Evolutionary conservation across 2,113 vertebrate species (phyloP), one percentile per base, ranked within the genome.

Genomic region (Lipophrys pholis): DNA sequence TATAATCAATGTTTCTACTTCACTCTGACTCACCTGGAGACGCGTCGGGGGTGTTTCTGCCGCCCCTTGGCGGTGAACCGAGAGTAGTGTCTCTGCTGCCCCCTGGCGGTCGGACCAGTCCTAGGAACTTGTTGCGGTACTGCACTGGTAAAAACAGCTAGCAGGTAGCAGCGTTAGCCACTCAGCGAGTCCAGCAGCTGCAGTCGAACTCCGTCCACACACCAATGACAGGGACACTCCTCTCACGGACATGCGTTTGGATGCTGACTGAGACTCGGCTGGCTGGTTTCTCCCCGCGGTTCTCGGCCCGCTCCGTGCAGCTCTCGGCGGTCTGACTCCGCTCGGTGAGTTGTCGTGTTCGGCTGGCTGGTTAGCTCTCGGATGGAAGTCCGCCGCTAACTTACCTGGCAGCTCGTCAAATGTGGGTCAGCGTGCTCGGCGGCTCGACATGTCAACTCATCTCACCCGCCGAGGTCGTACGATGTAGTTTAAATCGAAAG

Each of bases 91-190:
- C 21, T 30, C 41, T 42, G 10, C 41, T 5, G 84, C 66, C 79
- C 73, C 10, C 81, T 66, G 3, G 41, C 35, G 89, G 60, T 3
- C 16, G 2, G 1, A 2, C 3, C 15, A 21, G 48, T 63, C 2
- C 43, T 14, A 6, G 67, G 82, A 76, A 90, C 85, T 89, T 90
- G 89, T 90, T 91, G 89, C 85, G 15, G 35, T 64, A 7, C 54
- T 72, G 70, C 65, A 50, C 61, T 73, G 56, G 48, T 56, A 42
- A 30, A 46, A 76, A 63, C 78, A 73, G 85, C 58, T 82, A 84
- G 69, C 74, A 43, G 38, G 5, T 54, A 70, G 67, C 61, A 35
- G 36, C 75, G 42, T 61, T 70, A 84, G 80, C 64, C 1, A 11
- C 16, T n/a, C 51, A 35, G 58, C 71, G 52, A 63, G n/a, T 59